Conservation (phyloP, 2,113 vertebrate genomes). For the Silurus glanis region DNA sequence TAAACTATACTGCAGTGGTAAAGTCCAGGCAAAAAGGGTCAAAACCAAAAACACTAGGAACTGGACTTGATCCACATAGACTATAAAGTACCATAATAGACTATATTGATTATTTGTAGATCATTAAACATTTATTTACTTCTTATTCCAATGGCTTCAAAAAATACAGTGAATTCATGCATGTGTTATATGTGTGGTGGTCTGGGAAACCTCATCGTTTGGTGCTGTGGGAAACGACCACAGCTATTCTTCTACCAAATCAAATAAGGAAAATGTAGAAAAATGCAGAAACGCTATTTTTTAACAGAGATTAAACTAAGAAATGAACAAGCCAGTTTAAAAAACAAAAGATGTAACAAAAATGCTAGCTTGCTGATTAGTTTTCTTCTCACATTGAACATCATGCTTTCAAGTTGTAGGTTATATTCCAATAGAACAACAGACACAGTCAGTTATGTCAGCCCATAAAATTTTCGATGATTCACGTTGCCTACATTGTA, state of each 20-base stretch:
- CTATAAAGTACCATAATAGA: not conserved
- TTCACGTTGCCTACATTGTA: not conserved
- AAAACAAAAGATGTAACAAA: not conserved
- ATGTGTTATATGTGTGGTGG: not conserved
- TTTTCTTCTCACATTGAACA: not conserved
- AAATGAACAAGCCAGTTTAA: not conserved
- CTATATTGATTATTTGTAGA: not conserved
- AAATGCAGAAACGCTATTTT: not conserved
- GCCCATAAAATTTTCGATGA: not conserved
- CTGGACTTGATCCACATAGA: not conserved
- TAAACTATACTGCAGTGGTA: not conserved
- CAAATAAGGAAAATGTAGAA: too few relatives aligned
- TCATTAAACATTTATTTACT: not conserved
- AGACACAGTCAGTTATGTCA: not conserved
- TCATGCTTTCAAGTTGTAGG: not conserved
- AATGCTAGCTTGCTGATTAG: not conserved
- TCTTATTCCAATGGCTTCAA: not conserved
- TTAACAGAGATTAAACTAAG: not conserved
- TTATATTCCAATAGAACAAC: not conserved
- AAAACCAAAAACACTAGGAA: not conserved
- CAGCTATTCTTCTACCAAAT: too few relatives aligned
- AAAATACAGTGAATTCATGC: not conserved
- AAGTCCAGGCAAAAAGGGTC: not conserved
- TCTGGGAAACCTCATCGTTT: not conserved
- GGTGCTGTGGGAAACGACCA: too few relatives aligned